phyloP scores from a whole-genome alignment of 2,113 vertebrate genomes.

The Taxidea taxus region DNA sequence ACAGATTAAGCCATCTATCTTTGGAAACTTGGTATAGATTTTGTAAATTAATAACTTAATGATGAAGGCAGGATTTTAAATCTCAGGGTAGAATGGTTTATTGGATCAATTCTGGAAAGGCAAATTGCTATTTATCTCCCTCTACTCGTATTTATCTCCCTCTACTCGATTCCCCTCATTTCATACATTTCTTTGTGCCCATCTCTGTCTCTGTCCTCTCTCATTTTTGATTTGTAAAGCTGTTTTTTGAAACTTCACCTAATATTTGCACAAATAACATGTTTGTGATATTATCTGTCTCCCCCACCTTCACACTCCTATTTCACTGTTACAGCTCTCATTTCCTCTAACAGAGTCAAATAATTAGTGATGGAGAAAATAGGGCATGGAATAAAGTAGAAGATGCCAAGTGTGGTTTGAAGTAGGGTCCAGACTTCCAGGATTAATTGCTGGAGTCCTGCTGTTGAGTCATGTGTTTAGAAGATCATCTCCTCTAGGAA shows the following conservation, averaged over 20 bases:
- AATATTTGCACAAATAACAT: neutral
- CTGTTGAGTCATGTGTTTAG: neutral
- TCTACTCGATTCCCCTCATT: neutral
- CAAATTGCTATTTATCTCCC: no score
- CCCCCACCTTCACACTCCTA: neutral
- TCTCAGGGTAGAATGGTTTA: neutral
- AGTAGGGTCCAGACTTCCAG: neutral
- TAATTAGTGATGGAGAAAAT: neutral
- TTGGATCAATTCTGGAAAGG: neutral
- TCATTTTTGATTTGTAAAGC: neutral
- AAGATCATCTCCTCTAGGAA: neutral
- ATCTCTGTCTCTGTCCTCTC: neutral
- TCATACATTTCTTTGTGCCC: neutral
- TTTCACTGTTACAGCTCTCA: neutral
- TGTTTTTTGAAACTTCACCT: neutral
- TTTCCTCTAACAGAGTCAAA: neutral
- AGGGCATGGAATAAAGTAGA: neutral
- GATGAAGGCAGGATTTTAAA: neutral
- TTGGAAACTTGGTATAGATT: neutral
- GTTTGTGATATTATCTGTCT: neutral
- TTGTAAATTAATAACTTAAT: neutral
- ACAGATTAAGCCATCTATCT: neutral
- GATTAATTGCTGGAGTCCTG: neutral
- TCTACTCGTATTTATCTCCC: accelerated
- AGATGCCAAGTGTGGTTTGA: neutral